Evolutionary conservation across 2,797 vertebrate species (phyloP).

Genomic region (Synaphobranchus kaupii): DNA sequence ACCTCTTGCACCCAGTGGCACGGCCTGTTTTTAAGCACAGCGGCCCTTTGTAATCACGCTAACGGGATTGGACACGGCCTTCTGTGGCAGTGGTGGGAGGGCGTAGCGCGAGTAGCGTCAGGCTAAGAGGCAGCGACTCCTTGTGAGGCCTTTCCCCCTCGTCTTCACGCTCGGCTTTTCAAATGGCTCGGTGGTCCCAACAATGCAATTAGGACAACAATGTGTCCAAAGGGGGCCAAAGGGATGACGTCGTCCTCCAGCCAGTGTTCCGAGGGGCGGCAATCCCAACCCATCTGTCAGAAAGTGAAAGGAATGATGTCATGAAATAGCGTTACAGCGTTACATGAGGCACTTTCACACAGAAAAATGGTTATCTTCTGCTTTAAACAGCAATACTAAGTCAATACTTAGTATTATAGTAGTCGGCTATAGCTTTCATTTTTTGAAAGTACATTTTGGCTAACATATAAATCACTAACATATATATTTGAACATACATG

Average conservation of each 20-base stretch:
- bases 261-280: not conserved
- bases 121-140: not conserved
- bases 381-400: not conserved
- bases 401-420: not conserved
- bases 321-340: not conserved
- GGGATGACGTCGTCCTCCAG: not conserved
- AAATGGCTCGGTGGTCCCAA: slow-evolving; percentile 43
- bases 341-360: not conserved
- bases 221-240: not conserved
- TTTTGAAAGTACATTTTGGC: not conserved
- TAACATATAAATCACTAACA: too few relatives aligned
- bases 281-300: not conserved
- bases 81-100: not conserved
- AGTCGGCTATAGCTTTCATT: not conserved
- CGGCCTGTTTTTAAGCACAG: not conserved
- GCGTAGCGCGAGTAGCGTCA: not conserved
- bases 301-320: slow-evolving; percentile 7
- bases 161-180: slow-evolving; percentile 44
- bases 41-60: not conserved
- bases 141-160: not conserved
- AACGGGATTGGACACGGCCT: slow-evolving; percentile 31
- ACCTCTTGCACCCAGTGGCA: not conserved
- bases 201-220: slow-evolving; percentile 36
- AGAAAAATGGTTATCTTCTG: not conserved
- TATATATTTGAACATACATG: too few relatives aligned